Evolutionary conservation across 2,113 vertebrate genomes (phyloP).

Genomic region (Albula glossodonta): DNA sequence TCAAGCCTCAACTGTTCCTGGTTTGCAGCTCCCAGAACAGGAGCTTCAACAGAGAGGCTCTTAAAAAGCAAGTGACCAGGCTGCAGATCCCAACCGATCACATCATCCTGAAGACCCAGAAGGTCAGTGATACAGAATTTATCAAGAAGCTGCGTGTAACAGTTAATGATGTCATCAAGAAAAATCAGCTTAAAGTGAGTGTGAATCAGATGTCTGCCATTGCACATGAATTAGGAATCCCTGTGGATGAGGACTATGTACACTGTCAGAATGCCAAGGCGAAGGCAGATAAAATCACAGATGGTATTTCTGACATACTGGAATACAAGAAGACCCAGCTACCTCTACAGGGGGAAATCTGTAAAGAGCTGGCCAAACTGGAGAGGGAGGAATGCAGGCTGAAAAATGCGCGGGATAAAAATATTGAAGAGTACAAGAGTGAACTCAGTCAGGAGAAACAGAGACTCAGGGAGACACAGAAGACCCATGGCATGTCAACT

Average conservation of each 20-base stretch:
- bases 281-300: slow-evolving; percentile 36
- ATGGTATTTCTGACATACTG: background rate
- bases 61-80: slow-evolving; percentile 20
- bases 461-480: slow-evolving; percentile 34
- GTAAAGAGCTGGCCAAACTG: slow-evolving; percentile 44
- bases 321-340: slow-evolving; percentile 15
- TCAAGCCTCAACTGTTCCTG: slow-evolving; percentile 51
- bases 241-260: slow-evolving; percentile 42
- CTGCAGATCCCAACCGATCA: slow-evolving; percentile 38
- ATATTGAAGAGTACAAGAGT: slow-evolving; percentile 32
- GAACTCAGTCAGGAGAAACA: slow-evolving; percentile 25
- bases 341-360: slow-evolving; percentile 29
- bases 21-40: slow-evolving; percentile 46
- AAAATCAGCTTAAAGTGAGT: background rate
- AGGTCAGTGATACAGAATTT: slow-evolving; percentile 42
- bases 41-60: background rate
- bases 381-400: slow-evolving; percentile 53
- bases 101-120: slow-evolving; percentile 25
- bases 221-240: slow-evolving; percentile 31
- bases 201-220: slow-evolving; percentile 32
- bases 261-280: slow-evolving; percentile 34
- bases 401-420: background rate
- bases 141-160: slow-evolving; percentile 20
- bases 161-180: slow-evolving; percentile 21
- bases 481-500: background rate